Evolutionary conservation across 2,888 invertebrate species (phyloP).

Genomic region (Spodoptera picta): DNA sequence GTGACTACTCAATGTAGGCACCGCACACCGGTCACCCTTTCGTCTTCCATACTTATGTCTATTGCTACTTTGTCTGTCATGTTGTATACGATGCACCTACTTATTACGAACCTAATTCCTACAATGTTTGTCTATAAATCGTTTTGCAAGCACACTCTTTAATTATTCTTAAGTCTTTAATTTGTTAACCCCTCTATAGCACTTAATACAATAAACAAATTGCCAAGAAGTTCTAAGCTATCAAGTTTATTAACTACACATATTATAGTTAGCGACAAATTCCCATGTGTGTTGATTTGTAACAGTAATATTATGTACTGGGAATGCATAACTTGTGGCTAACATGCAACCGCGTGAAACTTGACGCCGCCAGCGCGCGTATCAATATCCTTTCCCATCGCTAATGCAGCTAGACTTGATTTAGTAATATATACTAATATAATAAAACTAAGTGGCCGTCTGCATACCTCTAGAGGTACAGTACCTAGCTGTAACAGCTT

Average conservation of each 20-base stretch:
- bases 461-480: conserved; percentile 16
- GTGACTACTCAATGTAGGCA: conserved; percentile 18
- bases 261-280: conserved; percentile 51
- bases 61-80: conserved; percentile 1
- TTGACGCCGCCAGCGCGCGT: conserved; percentile 67
- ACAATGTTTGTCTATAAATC: neutral
- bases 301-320: conserved; percentile 65
- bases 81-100: neutral
- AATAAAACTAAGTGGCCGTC: conserved; percentile 47
- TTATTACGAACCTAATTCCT: neutral
- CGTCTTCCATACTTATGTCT: conserved; percentile 1
- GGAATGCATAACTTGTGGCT: conserved; percentile 76
- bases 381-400: conserved; percentile 81
- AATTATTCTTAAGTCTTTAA: no score
- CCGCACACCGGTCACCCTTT: conserved; percentile 13
- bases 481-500: conserved; percentile 11
- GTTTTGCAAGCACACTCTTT: conserved; percentile 16
- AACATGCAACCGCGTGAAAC: conserved; percentile 74
- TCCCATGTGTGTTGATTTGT: conserved; percentile 78
- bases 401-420: conserved; percentile 55
- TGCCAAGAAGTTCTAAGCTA: conserved; percentile 4
- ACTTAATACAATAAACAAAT: no score
- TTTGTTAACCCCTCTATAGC: no score
- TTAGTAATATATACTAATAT: conserved; percentile 54
- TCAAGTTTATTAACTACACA: conserved; percentile 16